Base-by-base conservation (phyloP, 2,888 invertebrate species). In the Trypoxylon attenuatum region DNA sequence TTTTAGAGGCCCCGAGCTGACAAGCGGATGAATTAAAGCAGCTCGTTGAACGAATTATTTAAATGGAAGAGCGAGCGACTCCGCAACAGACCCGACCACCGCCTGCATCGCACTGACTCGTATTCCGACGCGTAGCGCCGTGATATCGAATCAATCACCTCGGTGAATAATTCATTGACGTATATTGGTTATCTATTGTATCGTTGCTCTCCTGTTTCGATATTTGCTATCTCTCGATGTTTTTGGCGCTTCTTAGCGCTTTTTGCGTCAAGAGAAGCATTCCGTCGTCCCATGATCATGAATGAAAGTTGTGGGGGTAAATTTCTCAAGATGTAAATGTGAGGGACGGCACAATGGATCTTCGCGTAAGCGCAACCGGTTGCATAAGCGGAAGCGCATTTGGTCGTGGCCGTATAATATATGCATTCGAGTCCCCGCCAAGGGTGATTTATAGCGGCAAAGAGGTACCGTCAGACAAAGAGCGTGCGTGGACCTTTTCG, bases 361-460 rank as follows among this genome's bases (percentile, higher is more conserved):
- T 39, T 23, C 60, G 59, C 59, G 70, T 68, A 73, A 69, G 71
- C 63, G 67, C 64, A 67, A 60, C 64, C 65, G 67, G 71, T 78
- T 78, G 76, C 76, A 73, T 68, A 79, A 79, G 73, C 77, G 78
- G 78, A 79, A 79, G 75, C 68, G 67, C 58, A 52, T 64, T 69
- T 53, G 70, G 54, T 46, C 55, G 53, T 50, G 29, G 54, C 47
- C 47, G 62, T 46, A 50, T 63, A 72, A 59, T 57, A 58, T 77
- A 73, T 73, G 66, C 70, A 50, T 62, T 45, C 70, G 51, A 53
- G 60, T 63, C 42, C 33, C 10, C 57, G 50, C 25, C 42, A 57
- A 33, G 61, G 53, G 62, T 68, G 74, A 77, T 75, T 75, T 75
- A 75, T 75, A 55, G 60, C 65, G 52, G 67, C 42, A 51, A 38